Conservation (phyloP, 2,797 vertebrate genomes). For the Phrynocephalus guinanensis region DNA sequence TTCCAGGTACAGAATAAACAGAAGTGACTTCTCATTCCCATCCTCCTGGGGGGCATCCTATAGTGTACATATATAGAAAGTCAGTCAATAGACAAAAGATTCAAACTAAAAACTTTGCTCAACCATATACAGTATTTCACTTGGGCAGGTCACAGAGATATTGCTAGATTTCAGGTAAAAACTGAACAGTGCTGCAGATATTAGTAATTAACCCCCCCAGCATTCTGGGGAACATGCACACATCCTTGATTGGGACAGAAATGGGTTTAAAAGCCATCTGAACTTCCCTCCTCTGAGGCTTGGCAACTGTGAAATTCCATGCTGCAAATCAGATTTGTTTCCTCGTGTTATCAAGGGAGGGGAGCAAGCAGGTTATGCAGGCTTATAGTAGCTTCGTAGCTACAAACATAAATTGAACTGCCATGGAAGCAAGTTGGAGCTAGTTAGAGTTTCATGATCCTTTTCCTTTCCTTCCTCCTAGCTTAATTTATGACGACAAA, state of each 20-base stretch:
- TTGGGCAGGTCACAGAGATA: too few relatives aligned
- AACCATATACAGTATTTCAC: too few relatives aligned
- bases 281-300: neutral
- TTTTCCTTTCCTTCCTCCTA: slow-evolving; percentile 6
- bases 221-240: neutral
- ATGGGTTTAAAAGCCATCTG: neutral
- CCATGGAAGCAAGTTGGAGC: slow-evolving; percentile 18
- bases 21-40: too few relatives aligned
- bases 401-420: slow-evolving; percentile 26
- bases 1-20: too few relatives aligned
- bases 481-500: slow-evolving; percentile 18
- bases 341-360: neutral
- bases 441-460: neutral
- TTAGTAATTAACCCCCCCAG: neutral
- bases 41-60: neutral
- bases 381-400: neutral
- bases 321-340: slow-evolving; percentile 18
- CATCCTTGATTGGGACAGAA: neutral
- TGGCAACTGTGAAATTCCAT: slow-evolving; percentile 19
- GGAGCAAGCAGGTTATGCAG: neutral
- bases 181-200: neutral
- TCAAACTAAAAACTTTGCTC: neutral
- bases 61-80: neutral
- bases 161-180: neutral
- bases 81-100: neutral